phyloP scores from a whole-genome alignment of 2,797 vertebrate genomes.

The Artibeus lituratus region DNA sequence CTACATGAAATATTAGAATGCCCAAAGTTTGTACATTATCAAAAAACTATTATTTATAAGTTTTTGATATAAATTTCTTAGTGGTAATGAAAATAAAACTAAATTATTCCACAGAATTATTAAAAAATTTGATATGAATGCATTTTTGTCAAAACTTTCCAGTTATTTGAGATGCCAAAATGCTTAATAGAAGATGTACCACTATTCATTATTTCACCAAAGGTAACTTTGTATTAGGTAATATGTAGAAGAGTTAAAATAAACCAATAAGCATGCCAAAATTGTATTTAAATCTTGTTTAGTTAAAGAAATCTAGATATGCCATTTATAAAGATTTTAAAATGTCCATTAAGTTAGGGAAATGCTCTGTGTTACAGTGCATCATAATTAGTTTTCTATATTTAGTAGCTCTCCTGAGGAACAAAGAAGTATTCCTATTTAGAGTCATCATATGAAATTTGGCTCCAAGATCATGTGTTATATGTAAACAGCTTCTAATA shows the following conservation, averaged over 20 bases:
- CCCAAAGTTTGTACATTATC: background rate
- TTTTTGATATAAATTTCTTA: background rate
- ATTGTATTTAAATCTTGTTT: background rate
- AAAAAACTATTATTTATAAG: background rate
- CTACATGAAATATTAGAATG: background rate
- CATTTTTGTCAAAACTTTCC: background rate
- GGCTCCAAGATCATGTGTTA: slow-evolving; percentile 46
- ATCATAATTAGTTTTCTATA: slow-evolving; percentile 33
- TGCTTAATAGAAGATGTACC: background rate
- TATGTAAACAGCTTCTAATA: background rate
- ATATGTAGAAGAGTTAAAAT: background rate
- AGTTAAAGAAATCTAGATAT: background rate
- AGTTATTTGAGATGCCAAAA: background rate
- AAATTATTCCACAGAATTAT: background rate
- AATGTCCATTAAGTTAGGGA: background rate
- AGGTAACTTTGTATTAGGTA: background rate
- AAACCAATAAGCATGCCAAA: background rate
- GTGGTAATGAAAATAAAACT: background rate
- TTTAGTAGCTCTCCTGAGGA: background rate
- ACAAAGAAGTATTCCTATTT: background rate
- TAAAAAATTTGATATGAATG: background rate
- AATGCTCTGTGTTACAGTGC: background rate
- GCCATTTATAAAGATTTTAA: background rate
- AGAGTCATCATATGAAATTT: slow-evolving; percentile 45
- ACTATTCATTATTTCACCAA: background rate